Evolutionary conservation across 2,888 invertebrate species (phyloP), one percentile per base, ranked within the genome.

Genomic region (Tenthredo distinguenda): DNA sequence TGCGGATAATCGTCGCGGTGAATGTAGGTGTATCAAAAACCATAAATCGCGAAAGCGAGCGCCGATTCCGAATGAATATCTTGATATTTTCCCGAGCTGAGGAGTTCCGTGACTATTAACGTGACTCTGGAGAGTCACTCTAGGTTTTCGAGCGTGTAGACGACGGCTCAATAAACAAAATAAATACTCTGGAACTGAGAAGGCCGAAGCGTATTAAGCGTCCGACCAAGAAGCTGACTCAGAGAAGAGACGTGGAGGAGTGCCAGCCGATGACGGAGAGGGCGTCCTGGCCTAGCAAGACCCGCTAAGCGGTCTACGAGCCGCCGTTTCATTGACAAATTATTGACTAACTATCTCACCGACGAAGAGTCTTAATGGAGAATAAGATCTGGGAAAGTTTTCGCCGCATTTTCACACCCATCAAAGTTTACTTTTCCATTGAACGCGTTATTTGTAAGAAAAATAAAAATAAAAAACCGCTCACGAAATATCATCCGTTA

Each of bases 261-360:
- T 89, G 89, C 89, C 89, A 89, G 87, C 88, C 86, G 87, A 87
- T 83, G 71, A 83, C 83, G 83, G 83, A 83, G 83, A 83, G 83
- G 83, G 83, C 83, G 83, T 83, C 71, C 83, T 83, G 65, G 83
- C 83, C 47, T 83, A 65, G 83, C 58, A 37, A 31, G 68, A 83
- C 83, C 7, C 68, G 83, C 68, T 81, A 62, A 81, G 81, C 81
- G 81, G 68, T 81, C 83, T 31, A 83, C 83, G 83, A 68, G 68
- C 21, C 71, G 47, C 68, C 18, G 47, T 71, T 71, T 68, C 83
- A 83, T 83, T 83, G 83, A 83, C 83, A 83, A 83, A 83, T 83
- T 83, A 83, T 83, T 71, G 83, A 83, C 83, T 71, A 83, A 71
- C 65, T 83, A 83, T 71, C 83, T 81, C 58, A 18, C 34, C 37